Evolutionary conservation across 2,888 invertebrate species (phyloP), one percentile per base, ranked within the genome.

Genomic region (Spisula solida): DNA sequence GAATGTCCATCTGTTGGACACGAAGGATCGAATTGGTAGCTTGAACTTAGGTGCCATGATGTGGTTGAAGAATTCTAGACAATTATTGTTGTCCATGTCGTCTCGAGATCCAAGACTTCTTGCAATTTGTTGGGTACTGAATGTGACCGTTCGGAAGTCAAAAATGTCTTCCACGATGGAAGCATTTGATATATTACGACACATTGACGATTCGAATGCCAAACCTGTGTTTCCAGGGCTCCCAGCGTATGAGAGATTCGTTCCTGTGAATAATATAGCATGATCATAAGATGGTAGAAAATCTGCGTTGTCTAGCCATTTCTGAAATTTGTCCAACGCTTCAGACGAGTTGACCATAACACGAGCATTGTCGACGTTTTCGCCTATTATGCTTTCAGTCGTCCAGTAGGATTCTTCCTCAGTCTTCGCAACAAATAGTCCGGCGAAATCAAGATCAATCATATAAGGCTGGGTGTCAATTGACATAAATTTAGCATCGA

Each of bases 81-180:
- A 92, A 41, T 92, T 90, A n/a, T 92, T 92, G 41, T 91, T 91
- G 56, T 92, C 92, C 92, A 92, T 92, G 51, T 92, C 92, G 60
- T 92, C 92, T 47, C 90, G 81, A 16, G 88, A 86, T 31, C 92
- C 92, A 47, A 92, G 88, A 70, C 91, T 91, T 70, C 92, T 29
- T 34, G 89, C 88, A 51, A 92, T 85, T 51, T 92, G 92, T 34
- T 89, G 89, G 0, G 88, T 85, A 78, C 91, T 89, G 55, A 83
- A 92, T 0, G 86, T 90, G 1, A 90, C 82, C n/a, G 92, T 92
- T 29, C 91, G 81, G 14, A 81, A 83, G 25, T 92, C 92, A 84
- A 90, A 92, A 20, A 85, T 82, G 48, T 92, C 92, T 66, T 92
- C 92, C 10, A 92, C 91, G 12, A 92, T 91, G 0, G 90, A 91